phyloP scores from a whole-genome alignment of 2,113 vertebrate genomes.

The Leptobrachium leishanense region DNA sequence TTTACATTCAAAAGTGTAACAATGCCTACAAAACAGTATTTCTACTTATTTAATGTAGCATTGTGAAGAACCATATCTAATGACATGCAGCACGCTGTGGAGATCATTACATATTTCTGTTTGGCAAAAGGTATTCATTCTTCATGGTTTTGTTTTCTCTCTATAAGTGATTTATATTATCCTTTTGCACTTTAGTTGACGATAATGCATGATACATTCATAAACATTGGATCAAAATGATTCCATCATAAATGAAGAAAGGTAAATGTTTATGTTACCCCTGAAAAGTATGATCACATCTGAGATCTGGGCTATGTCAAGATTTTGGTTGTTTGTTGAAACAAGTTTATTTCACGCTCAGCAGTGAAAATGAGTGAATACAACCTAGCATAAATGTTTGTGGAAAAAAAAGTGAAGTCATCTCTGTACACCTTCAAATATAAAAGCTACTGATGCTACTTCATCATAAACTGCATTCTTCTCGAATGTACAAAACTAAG shows the following conservation, averaged over 20 bases:
- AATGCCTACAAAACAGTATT: neutral
- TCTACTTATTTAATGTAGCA: neutral
- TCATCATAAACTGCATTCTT: neutral
- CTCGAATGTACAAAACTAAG: too few species aligned
- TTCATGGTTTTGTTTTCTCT: constrained; percentile 1
- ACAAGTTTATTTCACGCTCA: constrained; percentile 28
- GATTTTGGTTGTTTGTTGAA: constrained; percentile 48
- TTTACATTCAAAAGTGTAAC: neutral
- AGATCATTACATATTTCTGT: neutral
- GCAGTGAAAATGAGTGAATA: constrained; percentile 30
- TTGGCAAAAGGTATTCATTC: constrained; percentile 3
- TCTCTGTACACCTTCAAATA: neutral
- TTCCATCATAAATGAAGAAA: constrained; percentile 49
- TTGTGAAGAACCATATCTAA: neutral
- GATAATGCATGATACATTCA: constrained; percentile 14
- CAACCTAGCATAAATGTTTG: constrained; percentile 5
- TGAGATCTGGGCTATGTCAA: constrained; percentile 46
- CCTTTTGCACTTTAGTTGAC: constrained; percentile 15
- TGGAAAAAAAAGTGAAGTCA: neutral
- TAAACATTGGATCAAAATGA: constrained; percentile 35
- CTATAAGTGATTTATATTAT: constrained; percentile 38
- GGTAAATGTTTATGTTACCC: constrained; percentile 8
- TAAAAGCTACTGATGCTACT: constrained; percentile 2
- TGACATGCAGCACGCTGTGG: neutral
- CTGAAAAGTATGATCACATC: neutral